These are phyloP conservation scores for Acleris cristana DNA, from an alignment of 2,888 invertebrate genomes.

Conservation along the genomic window DNA sequence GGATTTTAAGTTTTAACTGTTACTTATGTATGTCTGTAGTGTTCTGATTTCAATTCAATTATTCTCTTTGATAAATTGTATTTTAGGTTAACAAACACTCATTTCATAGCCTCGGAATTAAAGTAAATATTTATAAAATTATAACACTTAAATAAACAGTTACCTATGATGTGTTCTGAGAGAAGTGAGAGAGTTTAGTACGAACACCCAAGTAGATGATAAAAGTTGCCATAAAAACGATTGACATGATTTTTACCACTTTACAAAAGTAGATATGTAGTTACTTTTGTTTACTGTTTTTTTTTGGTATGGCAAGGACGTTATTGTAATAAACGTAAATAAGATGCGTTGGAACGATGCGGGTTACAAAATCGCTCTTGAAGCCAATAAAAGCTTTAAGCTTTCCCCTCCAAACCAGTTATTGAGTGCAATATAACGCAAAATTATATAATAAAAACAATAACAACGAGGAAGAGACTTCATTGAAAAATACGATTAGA, in stretches of 20 bases:
- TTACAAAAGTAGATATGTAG: background rate
- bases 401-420: slow-evolving; percentile 30
- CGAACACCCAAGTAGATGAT: no score
- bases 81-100: no score
- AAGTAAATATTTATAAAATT: no score
- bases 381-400: slow-evolving; percentile 2
- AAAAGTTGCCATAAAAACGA: background rate
- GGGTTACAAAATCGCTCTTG: slow-evolving; percentile 30
- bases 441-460: slow-evolving; percentile 5
- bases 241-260: background rate
- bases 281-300: background rate
- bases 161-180: no score
- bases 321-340: slow-evolving; percentile 22
- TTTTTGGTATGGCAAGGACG: slow-evolving; percentile 1
- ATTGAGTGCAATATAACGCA: slow-evolving; percentile 4
- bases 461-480: slow-evolving; percentile 1
- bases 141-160: no score
- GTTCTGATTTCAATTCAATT: no score
- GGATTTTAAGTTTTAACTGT: no score
- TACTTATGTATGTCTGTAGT: no score
- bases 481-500: background rate
- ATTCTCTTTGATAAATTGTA: no score
- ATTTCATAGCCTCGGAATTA: no score
- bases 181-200: no score
- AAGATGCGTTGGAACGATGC: slow-evolving; percentile 14